Conservation (phyloP, 2,888 invertebrate genomes). For the Athalia rosae region DNA sequence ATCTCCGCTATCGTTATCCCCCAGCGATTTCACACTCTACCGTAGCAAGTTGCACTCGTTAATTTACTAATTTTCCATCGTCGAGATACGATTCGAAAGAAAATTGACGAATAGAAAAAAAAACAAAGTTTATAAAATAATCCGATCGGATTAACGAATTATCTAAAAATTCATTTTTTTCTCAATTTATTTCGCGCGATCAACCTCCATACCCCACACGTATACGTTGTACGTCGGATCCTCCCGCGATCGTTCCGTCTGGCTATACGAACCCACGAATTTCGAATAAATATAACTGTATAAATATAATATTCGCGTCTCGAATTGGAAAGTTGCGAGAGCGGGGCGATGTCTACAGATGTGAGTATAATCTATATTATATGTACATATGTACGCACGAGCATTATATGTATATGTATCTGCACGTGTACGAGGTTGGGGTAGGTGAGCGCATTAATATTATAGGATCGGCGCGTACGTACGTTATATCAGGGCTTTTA, state of each 20-base stretch:
- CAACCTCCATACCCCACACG: neutral
- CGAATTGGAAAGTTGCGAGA: slow-evolving; percentile 1
- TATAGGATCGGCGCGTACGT: neutral
- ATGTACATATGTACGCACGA: neutral
- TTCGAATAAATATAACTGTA: slow-evolving; percentile 32
- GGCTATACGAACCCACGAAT: slow-evolving; percentile 19
- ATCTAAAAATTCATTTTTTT: neutral
- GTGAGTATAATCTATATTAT: neutral
- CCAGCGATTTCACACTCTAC: too few relatives aligned
- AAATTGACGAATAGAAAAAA: too few relatives aligned
- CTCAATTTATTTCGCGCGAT: too few relatives aligned
- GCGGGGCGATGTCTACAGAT: slow-evolving; percentile 4
- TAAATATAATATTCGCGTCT: slow-evolving; percentile 31
- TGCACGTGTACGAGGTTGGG: neutral
- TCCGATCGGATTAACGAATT: too few relatives aligned
- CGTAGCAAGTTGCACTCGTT: too few relatives aligned
- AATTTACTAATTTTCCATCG: too few relatives aligned
- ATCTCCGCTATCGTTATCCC: too few relatives aligned
- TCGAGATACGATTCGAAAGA: too few relatives aligned
- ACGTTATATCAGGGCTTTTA: neutral
- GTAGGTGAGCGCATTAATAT: slow-evolving; percentile 1
- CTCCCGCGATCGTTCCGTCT: neutral
- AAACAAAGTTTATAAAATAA: too few relatives aligned
- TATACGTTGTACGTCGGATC: slow-evolving; percentile 6
- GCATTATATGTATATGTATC: too few relatives aligned